Percentiles rank a stretch among this genome's conserved stretches.
Conservation (phyloP, 2,113 vertebrate genomes). For the Gavia stellata region DNA sequence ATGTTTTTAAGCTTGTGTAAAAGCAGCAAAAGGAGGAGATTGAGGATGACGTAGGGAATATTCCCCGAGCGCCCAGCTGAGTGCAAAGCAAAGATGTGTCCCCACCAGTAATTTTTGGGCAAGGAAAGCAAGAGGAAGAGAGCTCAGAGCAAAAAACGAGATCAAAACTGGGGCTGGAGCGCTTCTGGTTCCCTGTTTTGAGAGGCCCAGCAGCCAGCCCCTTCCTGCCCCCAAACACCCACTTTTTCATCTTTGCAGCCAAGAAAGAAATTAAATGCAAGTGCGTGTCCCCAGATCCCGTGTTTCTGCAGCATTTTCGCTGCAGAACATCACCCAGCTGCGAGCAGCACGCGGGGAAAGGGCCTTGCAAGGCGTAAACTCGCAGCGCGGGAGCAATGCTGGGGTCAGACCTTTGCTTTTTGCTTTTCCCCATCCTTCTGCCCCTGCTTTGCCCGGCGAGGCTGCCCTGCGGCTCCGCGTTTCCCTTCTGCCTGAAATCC, state of each 20-base stretch:
- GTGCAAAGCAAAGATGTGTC: background rate
- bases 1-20: background rate
- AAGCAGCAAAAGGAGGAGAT: background rate
- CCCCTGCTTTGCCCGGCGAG: background rate
- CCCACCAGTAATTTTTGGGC: background rate
- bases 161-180: background rate
- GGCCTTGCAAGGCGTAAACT: accelerated
- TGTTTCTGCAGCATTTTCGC: background rate
- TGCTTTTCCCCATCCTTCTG: background rate
- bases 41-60: background rate
- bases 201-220: background rate
- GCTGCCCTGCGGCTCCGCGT: background rate
- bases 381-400: accelerated
- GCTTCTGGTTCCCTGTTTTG: background rate
- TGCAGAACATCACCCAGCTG: background rate
- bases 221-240: background rate
- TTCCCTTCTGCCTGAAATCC: background rate
- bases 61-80: background rate
- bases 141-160: background rate
- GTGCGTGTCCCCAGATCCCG: accelerated
- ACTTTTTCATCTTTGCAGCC: background rate
- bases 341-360: accelerated
- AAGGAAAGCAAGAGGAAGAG: background rate
- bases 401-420: background rate
- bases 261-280: background rate